Evolutionary conservation across 37 sponge, comb jelly and placozoan genomes (phyloP), one percentile per base, ranked within the genome.

Genomic region (Diacarnus erythraeanus): DNA sequence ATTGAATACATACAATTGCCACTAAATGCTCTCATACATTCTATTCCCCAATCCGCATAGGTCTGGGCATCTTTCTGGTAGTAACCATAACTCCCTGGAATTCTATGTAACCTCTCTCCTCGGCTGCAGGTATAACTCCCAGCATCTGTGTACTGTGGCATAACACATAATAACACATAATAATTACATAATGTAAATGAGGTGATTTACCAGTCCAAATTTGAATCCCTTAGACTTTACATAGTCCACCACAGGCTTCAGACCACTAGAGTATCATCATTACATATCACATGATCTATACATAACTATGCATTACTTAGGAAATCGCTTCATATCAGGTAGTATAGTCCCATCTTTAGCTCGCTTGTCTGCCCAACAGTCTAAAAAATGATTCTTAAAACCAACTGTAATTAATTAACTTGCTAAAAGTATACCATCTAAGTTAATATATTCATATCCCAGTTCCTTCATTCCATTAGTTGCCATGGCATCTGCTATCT

Each of bases 401-500:
- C 57, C 12, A 54, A 12, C 57, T 21, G 12, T 54, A 54, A n/a
- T n/a, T n/a, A n/a, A n/a, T n/a, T n/a, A n/a, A n/a, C n/a, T n/a
- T n/a, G n/a, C n/a, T 47, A 29, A 29, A 27, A 23, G 5, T 73
- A 8, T 59, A 93, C 93, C 91, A 64, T 94, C 95, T 64, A 94
- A 36, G 56, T 94, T 94, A 81, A 94, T 94, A 82, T 94, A 94
- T 64, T 90, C 81, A 43, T 83, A 94, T 9, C 95, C 95, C 23
- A 69, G 37, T 40, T 87, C 91, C 64, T 82, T 84, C 91, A 91
- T 87, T 3, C 95, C 95, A 58, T 94, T 90, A 29, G 37, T 67
- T n/a, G 43, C 95, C 91, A 94, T 91, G 60, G 91, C 88, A 83
- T 94, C 95, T 35, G 95, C 95, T n/a, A 94, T 81, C 42, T 44